Evolutionary conservation across 2,797 vertebrate species (phyloP), one percentile per base, ranked within the genome.

Genomic region (Spea hammondii): DNA sequence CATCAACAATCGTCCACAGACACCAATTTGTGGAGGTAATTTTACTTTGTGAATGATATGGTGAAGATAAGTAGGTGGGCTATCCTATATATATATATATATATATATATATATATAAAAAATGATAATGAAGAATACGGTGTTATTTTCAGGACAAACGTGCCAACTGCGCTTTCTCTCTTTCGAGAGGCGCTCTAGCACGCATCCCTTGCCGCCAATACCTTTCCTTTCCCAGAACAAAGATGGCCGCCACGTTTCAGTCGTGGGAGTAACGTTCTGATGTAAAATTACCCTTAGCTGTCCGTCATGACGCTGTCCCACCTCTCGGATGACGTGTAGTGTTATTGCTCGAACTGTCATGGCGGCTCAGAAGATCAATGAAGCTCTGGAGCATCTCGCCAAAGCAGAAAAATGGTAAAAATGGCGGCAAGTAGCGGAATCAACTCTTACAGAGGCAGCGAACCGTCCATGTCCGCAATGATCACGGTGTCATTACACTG

Each of bases 311-410:
- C 67, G 5, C 5, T 3, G 54, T 1, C 17, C 53, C 77, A 4
- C 72, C 71, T 51, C 51, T 14, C 8, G 4, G 54, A 55, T 74
- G 78, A 79, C 78, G 78, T 79, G 14, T 14, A 11, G 50, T 79
- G 60, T 79, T 74, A 64, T 69, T 79, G 17, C 65, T 3, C 8
- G 60, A n/a, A 47, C 79, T 82, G 79, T 62, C 57, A 99, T 99
- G 97, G 96, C 96, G 45, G 97, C 97, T 8, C 96, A 98, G 91
- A 99, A 99, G 89, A 99, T 99, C 79, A 98, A 97, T 86, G 97
- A 98, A 83, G 97, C 94, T 1, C 92, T 98, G 5, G 97, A 99
- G 79, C 97, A 99, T 83, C 93, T 99, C 68, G 94, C 95, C 0
- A 97, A 97, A 84, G 97, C 96, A 0, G 97, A 99, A 84, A 99